Percentiles rank a stretch among this genome's conserved stretches.
phyloP scores from a whole-genome alignment of 2,888 invertebrate genomes.

The Leucophenga montana region DNA sequence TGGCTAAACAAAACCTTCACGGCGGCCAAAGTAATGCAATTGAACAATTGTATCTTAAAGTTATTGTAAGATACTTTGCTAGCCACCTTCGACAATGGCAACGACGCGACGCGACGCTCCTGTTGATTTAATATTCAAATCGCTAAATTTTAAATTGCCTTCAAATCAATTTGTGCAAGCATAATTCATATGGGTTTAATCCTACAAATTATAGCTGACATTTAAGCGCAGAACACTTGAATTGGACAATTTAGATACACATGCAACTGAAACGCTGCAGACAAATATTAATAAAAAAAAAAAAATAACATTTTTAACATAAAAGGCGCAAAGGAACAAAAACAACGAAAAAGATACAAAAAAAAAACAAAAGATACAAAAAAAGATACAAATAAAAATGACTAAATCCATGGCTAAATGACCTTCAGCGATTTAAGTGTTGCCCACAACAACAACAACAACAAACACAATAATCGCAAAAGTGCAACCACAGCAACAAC shows the following conservation, averaged over 20 bases:
- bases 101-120: constrained; percentile 44
- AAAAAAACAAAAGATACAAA: constrained; percentile 45
- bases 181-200: constrained; percentile 64
- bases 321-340: constrained; percentile 57
- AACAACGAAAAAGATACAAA: constrained; percentile 30
- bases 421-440: constrained; percentile 56
- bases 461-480: constrained; percentile 32
- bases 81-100: no score
- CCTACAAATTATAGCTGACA: constrained; percentile 65
- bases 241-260: constrained; percentile 59
- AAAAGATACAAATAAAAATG: constrained; percentile 25
- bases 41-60: no score
- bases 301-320: constrained; percentile 50
- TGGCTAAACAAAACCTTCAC: no score
- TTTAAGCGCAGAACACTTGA: constrained; percentile 62
- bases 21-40: no score
- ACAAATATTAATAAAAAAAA: constrained; percentile 41
- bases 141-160: constrained; percentile 57
- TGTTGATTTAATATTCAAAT: constrained; percentile 37
- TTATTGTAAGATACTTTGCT: no score
- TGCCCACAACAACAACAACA: constrained; percentile 41
- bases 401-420: constrained; percentile 51
- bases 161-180: constrained; percentile 66
- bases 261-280: constrained; percentile 25
- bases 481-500: constrained; percentile 29